Percentiles rank a stretch among this genome's conserved stretches.
phyloP scores from a whole-genome alignment of 2,888 invertebrate genomes.

The Eurytoma adleriae region DNA sequence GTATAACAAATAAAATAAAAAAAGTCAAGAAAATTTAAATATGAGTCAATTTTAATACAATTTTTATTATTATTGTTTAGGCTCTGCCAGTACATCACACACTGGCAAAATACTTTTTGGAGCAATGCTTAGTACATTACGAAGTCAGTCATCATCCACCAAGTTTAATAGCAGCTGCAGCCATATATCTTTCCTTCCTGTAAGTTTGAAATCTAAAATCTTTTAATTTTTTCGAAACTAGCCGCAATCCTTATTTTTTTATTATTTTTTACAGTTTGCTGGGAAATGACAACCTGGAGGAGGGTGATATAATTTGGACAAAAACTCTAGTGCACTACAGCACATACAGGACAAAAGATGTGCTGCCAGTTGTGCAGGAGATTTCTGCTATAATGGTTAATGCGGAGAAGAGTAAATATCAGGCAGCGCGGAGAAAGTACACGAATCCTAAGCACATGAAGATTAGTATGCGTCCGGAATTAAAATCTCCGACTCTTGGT shows the following conservation, averaged over 20 bases:
- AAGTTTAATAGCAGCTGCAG: constrained; percentile 89
- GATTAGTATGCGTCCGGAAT: constrained; percentile 81
- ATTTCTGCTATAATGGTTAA: constrained; percentile 84
- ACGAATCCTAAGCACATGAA: constrained; percentile 79
- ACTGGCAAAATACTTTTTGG: constrained; percentile 94
- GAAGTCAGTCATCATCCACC: constrained; percentile 87
- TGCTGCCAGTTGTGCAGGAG: constrained; percentile 83
- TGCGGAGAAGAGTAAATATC: constrained; percentile 84
- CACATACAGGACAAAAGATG: constrained; percentile 82
- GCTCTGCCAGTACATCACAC: constrained; percentile 84
- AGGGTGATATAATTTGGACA: constrained; percentile 81
- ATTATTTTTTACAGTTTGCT: constrained; percentile 62
- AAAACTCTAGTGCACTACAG: constrained; percentile 87
- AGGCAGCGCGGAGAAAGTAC: constrained; percentile 85
- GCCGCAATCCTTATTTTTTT: constrained; percentile 18
- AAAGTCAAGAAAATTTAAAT: constrained; percentile 55
- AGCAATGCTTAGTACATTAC: constrained; percentile 89
- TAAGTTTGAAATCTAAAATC: constrained; percentile 66
- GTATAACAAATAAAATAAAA: constrained; percentile 2
- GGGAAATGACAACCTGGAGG: constrained; percentile 72
- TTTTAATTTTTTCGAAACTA: constrained; percentile 1
- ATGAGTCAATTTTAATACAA: neutral
- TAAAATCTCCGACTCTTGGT: constrained; percentile 76
- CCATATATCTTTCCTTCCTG: constrained; percentile 85
- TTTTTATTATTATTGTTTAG: constrained; percentile 71